Evolutionary conservation across 2,888 invertebrate genomes (phyloP).

Genomic region (Hemistola chrysoprasaria): DNA sequence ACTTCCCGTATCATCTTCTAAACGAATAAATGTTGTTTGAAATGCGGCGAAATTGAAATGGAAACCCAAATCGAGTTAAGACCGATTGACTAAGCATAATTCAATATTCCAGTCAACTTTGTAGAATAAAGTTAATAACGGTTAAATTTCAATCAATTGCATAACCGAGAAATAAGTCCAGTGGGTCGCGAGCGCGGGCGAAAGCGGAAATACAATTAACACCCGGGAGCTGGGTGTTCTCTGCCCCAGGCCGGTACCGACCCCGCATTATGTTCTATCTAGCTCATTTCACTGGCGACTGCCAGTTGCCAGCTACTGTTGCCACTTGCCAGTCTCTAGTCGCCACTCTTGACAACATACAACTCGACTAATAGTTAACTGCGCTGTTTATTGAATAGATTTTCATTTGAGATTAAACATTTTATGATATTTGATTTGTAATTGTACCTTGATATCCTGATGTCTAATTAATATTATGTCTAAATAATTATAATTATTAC

Average conservation of each 20-base stretch:
- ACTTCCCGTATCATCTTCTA: not conserved
- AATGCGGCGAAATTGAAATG: constrained; percentile 19
- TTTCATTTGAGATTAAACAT: too few relatives aligned
- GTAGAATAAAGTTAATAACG: constrained; percentile 17
- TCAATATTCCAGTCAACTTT: constrained; percentile 14
- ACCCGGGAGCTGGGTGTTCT: constrained; percentile 25
- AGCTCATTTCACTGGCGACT: constrained; percentile 42
- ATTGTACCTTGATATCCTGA: too few relatives aligned
- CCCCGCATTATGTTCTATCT: constrained; percentile 40
- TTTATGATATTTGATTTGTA: too few relatives aligned
- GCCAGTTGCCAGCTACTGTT: constrained; percentile 24
- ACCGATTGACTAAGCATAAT: constrained; percentile 14
- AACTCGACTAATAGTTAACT: constrained; percentile 30
- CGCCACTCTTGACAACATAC: constrained; percentile 35
- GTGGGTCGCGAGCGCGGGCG: constrained; percentile 27
- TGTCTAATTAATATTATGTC: too few relatives aligned
- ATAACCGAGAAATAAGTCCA: constrained; percentile 32
- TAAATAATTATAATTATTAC: too few relatives aligned
- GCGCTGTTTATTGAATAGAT: too few relatives aligned
- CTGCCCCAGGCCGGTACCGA: constrained; percentile 29
- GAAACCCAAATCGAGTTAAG: constrained; percentile 15
- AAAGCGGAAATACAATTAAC: constrained; percentile 42
- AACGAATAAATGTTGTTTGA: constrained; percentile 11
- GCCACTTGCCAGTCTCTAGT: constrained; percentile 25
- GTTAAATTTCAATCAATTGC: constrained; percentile 31